Base-by-base conservation (phyloP, 1,140 invertebrate genomes). In the Leptinotarsa lineolata region DNA sequence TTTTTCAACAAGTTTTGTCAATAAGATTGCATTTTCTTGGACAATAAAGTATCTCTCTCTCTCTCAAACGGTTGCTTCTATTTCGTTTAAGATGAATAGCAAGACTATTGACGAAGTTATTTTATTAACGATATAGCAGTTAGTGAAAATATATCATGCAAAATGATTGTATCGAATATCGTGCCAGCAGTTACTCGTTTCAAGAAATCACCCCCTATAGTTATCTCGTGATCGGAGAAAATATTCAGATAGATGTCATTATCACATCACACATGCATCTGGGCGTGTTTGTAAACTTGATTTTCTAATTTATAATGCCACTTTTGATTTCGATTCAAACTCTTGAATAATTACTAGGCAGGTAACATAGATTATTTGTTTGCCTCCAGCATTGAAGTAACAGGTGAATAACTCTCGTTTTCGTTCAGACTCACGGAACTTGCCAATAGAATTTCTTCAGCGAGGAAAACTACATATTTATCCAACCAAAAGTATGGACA, bases 241-340 rank as follows among this genome's bases (percentile, higher is more conserved):
- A 54, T 15, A 16, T 16, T 54, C 48, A n/a, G n/a, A 54, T 13
- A 54, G 48, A 54, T 54, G 48, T 54, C 48, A 54, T 54, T 54
- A 54, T 54, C 15, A 54, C 48, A 18, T 54, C 48, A 54, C 48
- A 54, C 48, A 54, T 54, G 48, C 48, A 54, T 54, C 48, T 54
- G 48, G 48, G 48, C n/a, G 48, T 54, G 48, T 54, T 5, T 15
- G 16, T 54, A 54, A 54, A 16, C 48, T 54, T 18, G 48, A 54
- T 54, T 54, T 54, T 54, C 48, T 54, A 54, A 16, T 54, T 54
- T 54, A 54, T 54, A 54, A 54, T 54, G n/a, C 48, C n/a, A 18
- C 48, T 54, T 16, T 54, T 18, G 48, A 54, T 54, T 54, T 54
- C 48, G 48, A 16, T 54, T 54, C 16, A 54, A 18, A 54, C 16